Base-by-base conservation (phyloP, 2,888 invertebrate species). In the Drosophila austrosaltans region DNA sequence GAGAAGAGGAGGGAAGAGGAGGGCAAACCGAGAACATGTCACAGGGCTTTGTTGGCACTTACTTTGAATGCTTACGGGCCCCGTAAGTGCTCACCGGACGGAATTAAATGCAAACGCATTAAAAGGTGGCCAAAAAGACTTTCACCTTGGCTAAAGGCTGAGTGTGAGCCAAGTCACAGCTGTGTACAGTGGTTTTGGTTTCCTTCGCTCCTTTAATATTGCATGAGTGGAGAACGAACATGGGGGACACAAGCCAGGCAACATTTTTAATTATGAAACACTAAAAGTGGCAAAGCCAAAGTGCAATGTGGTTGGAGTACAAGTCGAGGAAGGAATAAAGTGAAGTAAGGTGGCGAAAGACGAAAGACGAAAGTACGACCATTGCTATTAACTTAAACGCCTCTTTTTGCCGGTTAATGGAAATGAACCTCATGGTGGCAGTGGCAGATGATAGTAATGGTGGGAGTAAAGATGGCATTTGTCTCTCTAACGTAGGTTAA, bases 201-300 rank as follows among this genome's bases (percentile, higher is more conserved):
- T 39, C 53, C 66, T 53, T 66, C 53, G 8, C 70, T 64, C 57
- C 72, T 76, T 76, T 69, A 81, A 81, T 81, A 81, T 81, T 81
- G 68, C 76, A 81, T 81, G 78, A 77, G 36, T 36, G 36, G 36
- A 36, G 36, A 36, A 36, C 7, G 36, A 36, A 73, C 67, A 48
- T 62, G 61, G 66, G 40, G 39, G 58, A 68, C 68, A 72, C 69
- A 65, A 63, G 59, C 69, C 81, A 76, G 79, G 88, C 83, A 89
- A 91, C 91, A 89, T 91, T 91, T 91, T 91, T 91, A 91, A 91
- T 91, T 91, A 91, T 91, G 89, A 89, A 90, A 90, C 91, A 90
- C 89, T 90, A 90, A 90, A 86, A 91, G 91, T 90, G 88, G 90
- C 87, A 90, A 89, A 90, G 89, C 78, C 76, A 80, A 81, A 84